These are phyloP conservation scores for Serranus cabrilla DNA, from an alignment of 2,797 vertebrate genomes.

Conservation along the genomic window DNA sequence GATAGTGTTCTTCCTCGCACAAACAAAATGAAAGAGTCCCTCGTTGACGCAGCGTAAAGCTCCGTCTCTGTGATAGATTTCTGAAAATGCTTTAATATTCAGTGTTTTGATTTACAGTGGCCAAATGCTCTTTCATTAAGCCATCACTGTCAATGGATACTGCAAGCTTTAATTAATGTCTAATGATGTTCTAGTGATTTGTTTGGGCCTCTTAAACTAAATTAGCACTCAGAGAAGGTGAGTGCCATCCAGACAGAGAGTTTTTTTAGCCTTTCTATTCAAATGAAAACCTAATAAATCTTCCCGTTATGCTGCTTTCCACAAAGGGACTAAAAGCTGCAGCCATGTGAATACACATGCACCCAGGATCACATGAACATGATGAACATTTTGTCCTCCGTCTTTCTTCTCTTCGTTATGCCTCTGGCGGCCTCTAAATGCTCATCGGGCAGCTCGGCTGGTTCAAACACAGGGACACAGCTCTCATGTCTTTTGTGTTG, in stretches of 20 bases:
- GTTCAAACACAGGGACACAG: conserved; percentile 56
- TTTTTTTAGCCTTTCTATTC: conserved; percentile 36
- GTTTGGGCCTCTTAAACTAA: conserved; percentile 68
- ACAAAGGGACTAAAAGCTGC: conserved; percentile 60
- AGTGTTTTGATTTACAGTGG: conserved; percentile 50
- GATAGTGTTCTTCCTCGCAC: conserved; percentile 21
- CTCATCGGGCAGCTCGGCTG: conserved; percentile 51
- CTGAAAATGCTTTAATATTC: conserved; percentile 40
- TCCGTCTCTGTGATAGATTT: conserved; percentile 28
- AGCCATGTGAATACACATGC: conserved; percentile 30
- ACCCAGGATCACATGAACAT: conserved; percentile 21
- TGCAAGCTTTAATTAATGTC: conserved; percentile 70
- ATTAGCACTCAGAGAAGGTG: conserved; percentile 60
- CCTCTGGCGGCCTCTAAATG: conserved; percentile 47
- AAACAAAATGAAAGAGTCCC: conserved; percentile 48
- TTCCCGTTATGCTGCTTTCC: conserved; percentile 31
- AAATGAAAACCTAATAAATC: conserved; percentile 44
- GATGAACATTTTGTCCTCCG: background rate
- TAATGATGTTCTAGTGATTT: conserved; percentile 59
- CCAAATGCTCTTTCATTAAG: conserved; percentile 61
- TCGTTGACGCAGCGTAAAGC: conserved; percentile 32
- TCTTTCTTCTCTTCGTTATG: conserved; percentile 36
- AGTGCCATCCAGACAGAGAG: conserved; percentile 41
- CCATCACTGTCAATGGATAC: conserved; percentile 47
- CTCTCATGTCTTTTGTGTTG: conserved; percentile 59